phyloP scores from a whole-genome alignment of 2,113 vertebrate genomes.

The Theristicus caerulescens region DNA sequence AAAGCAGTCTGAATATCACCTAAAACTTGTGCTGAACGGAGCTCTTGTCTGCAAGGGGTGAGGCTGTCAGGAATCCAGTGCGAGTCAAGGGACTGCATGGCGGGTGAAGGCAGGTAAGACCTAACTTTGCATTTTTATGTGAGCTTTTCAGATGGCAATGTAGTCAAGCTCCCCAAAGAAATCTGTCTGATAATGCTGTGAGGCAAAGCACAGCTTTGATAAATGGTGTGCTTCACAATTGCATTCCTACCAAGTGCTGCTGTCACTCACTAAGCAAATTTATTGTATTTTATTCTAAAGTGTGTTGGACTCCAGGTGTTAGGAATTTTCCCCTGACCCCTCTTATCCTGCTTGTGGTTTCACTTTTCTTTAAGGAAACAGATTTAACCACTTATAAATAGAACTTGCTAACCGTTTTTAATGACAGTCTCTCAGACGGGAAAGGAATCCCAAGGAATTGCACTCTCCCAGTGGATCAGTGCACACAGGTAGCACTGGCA shows the following conservation, averaged over 20 bases:
- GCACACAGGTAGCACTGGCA: background rate
- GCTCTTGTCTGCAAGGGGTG: background rate
- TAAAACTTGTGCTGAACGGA: background rate
- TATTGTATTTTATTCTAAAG: background rate
- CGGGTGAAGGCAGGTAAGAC: background rate
- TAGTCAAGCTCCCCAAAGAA: background rate
- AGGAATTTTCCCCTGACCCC: background rate
- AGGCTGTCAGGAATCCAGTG: background rate
- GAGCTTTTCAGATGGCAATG: background rate
- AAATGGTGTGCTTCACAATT: background rate
- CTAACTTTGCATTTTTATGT: background rate
- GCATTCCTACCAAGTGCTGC: slow-evolving; percentile 12
- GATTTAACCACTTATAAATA: background rate
- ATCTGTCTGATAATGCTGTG: background rate
- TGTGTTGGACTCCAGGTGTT: background rate
- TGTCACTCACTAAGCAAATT: background rate
- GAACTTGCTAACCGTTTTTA: background rate
- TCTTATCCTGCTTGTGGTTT: background rate
- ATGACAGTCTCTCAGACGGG: rapidly evolving
- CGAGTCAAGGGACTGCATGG: background rate
- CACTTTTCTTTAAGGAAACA: background rate
- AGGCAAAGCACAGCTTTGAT: background rate
- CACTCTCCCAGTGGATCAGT: background rate
- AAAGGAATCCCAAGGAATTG: background rate
- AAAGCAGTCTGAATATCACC: slow-evolving; percentile 12